A percentile compares a stretch with the other conserved stretches of the same genome.
Evolutionary conservation across 2,797 vertebrate genomes (phyloP).

Genomic region (Poecilia picta): DNA sequence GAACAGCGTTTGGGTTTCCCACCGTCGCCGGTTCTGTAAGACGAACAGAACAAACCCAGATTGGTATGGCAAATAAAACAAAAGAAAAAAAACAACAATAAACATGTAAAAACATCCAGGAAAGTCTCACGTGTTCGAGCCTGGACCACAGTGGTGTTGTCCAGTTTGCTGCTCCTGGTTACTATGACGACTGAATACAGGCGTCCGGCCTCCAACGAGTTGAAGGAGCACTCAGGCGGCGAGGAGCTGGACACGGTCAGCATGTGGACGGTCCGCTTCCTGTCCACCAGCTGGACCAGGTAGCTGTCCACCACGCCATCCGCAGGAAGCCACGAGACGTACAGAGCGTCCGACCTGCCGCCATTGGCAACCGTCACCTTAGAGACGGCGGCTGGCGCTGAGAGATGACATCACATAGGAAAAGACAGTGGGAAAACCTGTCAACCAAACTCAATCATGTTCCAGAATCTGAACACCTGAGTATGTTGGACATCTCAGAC

Average conservation of each 20-base stretch:
- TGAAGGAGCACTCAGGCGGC: conserved; percentile 88
- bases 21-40: conserved; percentile 88
- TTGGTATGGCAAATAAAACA: not conserved
- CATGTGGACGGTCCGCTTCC: conserved; percentile 69
- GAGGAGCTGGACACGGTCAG: conserved; percentile 74
- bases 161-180: conserved; percentile 86
- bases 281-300: conserved; percentile 83
- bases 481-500: not conserved
- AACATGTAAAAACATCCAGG: not conserved
- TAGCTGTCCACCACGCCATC: conserved; percentile 88
- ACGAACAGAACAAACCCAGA: not conserved
- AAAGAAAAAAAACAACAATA: not conserved
- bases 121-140: conserved; percentile 88
- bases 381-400: conserved; percentile 89
- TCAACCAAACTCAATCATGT: no score
- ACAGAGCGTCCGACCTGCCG: conserved; percentile 86
- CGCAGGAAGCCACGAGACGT: conserved; percentile 89
- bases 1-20: conserved; percentile 89
- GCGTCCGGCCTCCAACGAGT: conserved; percentile 86
- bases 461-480: not conserved
- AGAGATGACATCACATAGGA: not conserved
- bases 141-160: conserved; percentile 82
- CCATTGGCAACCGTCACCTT: conserved; percentile 85
- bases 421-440: not conserved
- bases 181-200: conserved; percentile 88